These are phyloP conservation scores for Caenorhabditis sp. DNA, from an alignment of 2,888 invertebrate genomes.

Conservation along the genomic window DNA sequence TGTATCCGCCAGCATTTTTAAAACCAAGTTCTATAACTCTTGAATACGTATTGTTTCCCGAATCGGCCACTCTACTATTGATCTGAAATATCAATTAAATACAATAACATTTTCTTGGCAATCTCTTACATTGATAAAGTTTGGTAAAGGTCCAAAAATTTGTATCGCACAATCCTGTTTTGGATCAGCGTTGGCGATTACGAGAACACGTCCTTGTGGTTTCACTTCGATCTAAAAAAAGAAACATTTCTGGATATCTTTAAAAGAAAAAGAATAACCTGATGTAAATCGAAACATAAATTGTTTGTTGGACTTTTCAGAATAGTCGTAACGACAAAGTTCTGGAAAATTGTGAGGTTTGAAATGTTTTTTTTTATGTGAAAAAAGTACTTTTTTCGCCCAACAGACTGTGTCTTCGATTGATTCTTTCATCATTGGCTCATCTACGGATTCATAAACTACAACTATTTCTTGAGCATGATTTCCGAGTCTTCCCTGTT, in stretches of 20 bases:
- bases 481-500: no score
- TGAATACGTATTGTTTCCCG: slow-evolving; percentile 6
- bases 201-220: slow-evolving; percentile 11
- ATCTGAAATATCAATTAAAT: slow-evolving; percentile 17
- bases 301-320: no score
- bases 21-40: slow-evolving; percentile 11
- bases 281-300: no score
- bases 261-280: not conserved
- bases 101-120: no score
- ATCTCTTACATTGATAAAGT: slow-evolving; percentile 7
- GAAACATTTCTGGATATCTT: no score
- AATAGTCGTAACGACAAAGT: not conserved
- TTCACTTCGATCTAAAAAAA: not conserved
- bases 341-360: no score
- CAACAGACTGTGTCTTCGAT: slow-evolving; percentile 27
- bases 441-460: not conserved
- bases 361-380: no score
- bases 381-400: not conserved
- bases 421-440: slow-evolving; percentile 10
- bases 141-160: slow-evolving; percentile 30
- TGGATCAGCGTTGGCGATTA: slow-evolving; percentile 13
- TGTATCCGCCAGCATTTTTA: slow-evolving; percentile 19
- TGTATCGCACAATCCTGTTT: slow-evolving; percentile 14
- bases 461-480: no score
- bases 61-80: slow-evolving; percentile 2